Base-by-base conservation (phyloP, 2,113 vertebrate species). In the Quiscalus mexicanus region DNA sequence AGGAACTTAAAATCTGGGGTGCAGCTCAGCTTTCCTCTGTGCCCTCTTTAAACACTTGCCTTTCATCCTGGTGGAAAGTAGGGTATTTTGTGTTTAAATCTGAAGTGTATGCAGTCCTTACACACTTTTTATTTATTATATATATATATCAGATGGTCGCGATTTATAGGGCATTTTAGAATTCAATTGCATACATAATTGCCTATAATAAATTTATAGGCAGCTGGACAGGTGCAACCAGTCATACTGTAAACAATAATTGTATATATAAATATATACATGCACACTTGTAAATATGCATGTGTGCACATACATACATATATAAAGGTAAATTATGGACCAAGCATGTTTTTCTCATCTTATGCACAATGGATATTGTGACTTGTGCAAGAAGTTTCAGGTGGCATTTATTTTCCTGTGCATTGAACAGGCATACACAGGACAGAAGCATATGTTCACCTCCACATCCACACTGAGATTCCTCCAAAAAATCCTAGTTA, bases 121-220 rank as follows among this genome's bases (percentile, higher is more conserved):
- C 10, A 13, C n/a, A 80, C 18, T 60, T 86, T 78, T 92, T 90
- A 90, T 95, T 93, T 94, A 78, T 93, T 94, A 78, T 53, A 84
- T 89, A 89, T 27, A 28, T 27, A 28, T 90, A 93, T 97, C 96
- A 96, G 83, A 89, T 96, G 96, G 88, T 65, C 2, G 0, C 49
- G 1, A 93, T 97, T 97, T 97, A 97, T 92, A 84, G 73, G 90
- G 86, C 83, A 76, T 96, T 97, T 97, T 92, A 90, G 90, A 95
- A 96, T 97, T 93, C 92, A 92, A 81, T 94, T 95, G 77, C 86
- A 93, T 92, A 84, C 58, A 71, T 96, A 96, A 97, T 97, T 96
- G 96, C 95, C 96, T 93, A 94, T 96, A 97, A 96, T 93, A 97
- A 94, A 93, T 96, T 96, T 97, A 97, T 90, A 89, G 76, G 90